These are phyloP conservation scores for Pelosia muscerda DNA, from an alignment of 2,888 invertebrate species.

Conservation along the genomic window DNA sequence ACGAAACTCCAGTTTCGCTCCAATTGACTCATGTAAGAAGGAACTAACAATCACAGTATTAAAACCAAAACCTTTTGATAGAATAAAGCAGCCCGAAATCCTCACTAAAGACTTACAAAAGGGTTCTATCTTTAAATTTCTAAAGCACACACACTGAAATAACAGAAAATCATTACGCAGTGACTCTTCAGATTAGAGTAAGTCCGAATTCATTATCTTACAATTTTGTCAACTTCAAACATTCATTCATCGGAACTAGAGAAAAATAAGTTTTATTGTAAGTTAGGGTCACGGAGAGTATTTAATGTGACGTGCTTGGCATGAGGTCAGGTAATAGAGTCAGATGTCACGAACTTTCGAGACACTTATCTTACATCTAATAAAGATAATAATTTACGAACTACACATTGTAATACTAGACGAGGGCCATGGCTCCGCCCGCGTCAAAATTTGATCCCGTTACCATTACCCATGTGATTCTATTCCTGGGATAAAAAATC, in stretches of 20 bases:
- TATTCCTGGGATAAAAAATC: too few species aligned
- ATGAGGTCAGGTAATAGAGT: not conserved
- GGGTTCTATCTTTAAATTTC: slow-evolving; percentile 3
- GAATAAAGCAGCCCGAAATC: not conserved
- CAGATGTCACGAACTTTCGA: too few species aligned
- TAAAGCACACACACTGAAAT: not conserved
- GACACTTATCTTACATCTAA: too few species aligned
- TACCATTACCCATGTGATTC: too few species aligned
- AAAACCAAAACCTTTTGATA: not conserved
- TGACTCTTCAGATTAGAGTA: slow-evolving; percentile 4
- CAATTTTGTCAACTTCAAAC: not conserved
- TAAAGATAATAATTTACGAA: too few species aligned
- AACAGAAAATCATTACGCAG: not conserved
- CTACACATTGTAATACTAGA: too few species aligned
- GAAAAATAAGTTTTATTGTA: not conserved
- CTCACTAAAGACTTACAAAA: not conserved
- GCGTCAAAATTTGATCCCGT: too few species aligned
- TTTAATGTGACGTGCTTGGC: slow-evolving; percentile 1
- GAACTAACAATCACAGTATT: not conserved
- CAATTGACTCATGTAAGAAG: too few species aligned
- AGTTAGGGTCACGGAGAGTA: not conserved
- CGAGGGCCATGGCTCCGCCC: too few species aligned
- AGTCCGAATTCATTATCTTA: not conserved
- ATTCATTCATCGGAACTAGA: not conserved
- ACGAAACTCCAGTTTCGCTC: too few species aligned